Base-by-base conservation (phyloP, 2,113 vertebrate genomes). In the Rhinichthys klamathensis region DNA sequence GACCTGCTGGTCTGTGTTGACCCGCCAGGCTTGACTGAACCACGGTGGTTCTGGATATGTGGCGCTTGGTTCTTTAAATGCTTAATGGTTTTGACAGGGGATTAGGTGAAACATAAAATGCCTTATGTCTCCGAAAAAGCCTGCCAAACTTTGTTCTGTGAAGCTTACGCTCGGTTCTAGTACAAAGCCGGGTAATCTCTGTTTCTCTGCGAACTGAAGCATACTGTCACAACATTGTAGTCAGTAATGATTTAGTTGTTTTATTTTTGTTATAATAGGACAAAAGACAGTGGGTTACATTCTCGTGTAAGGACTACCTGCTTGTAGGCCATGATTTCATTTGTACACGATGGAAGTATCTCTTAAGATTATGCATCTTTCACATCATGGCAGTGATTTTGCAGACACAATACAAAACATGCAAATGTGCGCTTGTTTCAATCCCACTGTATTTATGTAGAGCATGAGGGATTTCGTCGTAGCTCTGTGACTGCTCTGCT, bases 1-100 rank as follows among this genome's bases (percentile, higher is more conserved):
- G 93, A 95, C 93, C 96, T 96, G 95, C 94, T 94, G 80, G 46
- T 82, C 80, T 72, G 46, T 82, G 63, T 93, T 94, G 95, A 94
- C 92, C 93, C 92, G 90, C 92, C 91, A 94, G 90, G 92, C 88
- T 91, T 86, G 90, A 91, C 88, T 90, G 90, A 92, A 90, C 88
- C 91, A 84, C 84, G 90, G 87, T 91, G 91, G 92, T 91, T 91
- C 89, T 93, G 90, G 90, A 91, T 93, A 90, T 91, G 92, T 89
- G 88, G 89, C 86, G 90, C 91, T 93, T 93, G 92, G 70, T 79
- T 82, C 58, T 94, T 90, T 93, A 90, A 89, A 88, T 92, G 91
- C 87, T 90, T 91, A 92, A 94, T 95, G 93, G 91, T 94, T 91
- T 90, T 93, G 92, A 94, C 92, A 92, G 90, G 90, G 90, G 91